A percentile compares a stretch with the other conserved stretches of the same genome.
Conservation (phyloP, 2,797 vertebrate species). For the Nothura maculosa region DNA sequence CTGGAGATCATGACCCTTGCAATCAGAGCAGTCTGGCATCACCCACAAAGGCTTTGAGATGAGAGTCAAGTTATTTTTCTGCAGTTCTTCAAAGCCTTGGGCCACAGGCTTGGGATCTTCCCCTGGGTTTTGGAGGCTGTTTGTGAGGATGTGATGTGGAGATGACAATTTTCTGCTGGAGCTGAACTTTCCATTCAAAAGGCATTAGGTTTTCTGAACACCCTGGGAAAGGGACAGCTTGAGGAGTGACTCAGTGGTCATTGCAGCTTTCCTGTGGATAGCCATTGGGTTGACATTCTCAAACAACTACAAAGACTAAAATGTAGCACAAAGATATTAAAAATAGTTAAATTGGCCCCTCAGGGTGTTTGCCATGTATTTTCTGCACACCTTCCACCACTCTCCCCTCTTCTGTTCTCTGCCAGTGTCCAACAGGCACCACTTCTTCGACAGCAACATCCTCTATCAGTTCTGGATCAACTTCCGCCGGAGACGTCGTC, state of each 20-base stretch:
- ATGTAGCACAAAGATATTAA: neutral
- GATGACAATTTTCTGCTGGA: neutral
- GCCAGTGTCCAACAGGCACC: constrained; percentile 85
- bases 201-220: neutral
- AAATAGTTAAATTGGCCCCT: neutral
- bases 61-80: constrained; percentile 45
- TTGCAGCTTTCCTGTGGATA: neutral
- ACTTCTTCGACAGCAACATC: constrained; percentile 89
- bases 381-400: neutral
- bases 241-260: neutral
- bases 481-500: constrained; percentile 83
- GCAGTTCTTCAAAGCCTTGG: constrained; percentile 36
- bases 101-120: neutral
- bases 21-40: neutral
- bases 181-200: neutral
- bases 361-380: accelerated
- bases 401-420: constrained; percentile 21
- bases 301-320: neutral
- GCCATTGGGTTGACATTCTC: neutral
- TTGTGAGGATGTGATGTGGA: neutral
- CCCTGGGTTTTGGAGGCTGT: neutral
- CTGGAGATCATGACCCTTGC: constrained; percentile 67
- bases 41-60: constrained; percentile 11
- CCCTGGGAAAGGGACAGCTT: neutral
- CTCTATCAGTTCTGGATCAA: constrained; percentile 92